Evolutionary conservation across 37 sponge, comb jelly and placozoan genomes (phyloP), one percentile per base, ranked within the genome.

Genomic region (Axinella damicornis): DNA sequence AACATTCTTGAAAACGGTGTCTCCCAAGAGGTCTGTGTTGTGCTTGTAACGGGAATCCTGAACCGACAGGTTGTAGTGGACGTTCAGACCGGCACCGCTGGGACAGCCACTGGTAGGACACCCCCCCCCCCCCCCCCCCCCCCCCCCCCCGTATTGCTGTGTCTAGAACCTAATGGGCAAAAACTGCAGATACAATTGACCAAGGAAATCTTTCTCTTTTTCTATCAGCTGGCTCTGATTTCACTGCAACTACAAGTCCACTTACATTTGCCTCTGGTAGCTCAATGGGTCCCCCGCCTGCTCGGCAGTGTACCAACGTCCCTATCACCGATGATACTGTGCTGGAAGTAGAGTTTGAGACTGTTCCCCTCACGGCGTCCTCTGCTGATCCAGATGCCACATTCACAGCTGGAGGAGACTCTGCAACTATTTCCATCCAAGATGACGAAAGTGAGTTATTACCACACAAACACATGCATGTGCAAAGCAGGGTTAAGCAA

Each of bases 361-460:
- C 20, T 6, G 4, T 68, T 20, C 20, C 12, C 1, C 34, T 32
- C 20, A 14, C 69, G 12, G 6, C 69, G 2, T 34, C 69, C 34
- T 24, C 22, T 68, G 34, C 69, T 5, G n/a, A n/a, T n/a, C 2
- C 31, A 14, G 69, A 9, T 12, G 46, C 34, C 28, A 2, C 22
- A 32, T 17, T 68, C 34, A 27, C 59, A 75, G 33, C 76, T 14
- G 35, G 28, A 27, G 57, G 74, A 41, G 54, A 22, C 17, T 19
- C 33, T 55, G 58, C 59, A 15, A 27, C 59, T 19, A 5, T 32
- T 2, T 16, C 53, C 76, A 75, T 55, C 27, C 5, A 19, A 11
- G 69, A 68, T 68, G 18, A 68, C 12, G 69, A 68, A 4, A 24
- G 69, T 68, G 18, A 32, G 69, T 68, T 17, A 30, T 34, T 68